A percentile compares a stretch with the other conserved stretches of the same genome.
These are phyloP conservation scores for Aplodontia rufa DNA, from an alignment of 2,113 vertebrate genomes.

Conservation along the genomic window DNA sequence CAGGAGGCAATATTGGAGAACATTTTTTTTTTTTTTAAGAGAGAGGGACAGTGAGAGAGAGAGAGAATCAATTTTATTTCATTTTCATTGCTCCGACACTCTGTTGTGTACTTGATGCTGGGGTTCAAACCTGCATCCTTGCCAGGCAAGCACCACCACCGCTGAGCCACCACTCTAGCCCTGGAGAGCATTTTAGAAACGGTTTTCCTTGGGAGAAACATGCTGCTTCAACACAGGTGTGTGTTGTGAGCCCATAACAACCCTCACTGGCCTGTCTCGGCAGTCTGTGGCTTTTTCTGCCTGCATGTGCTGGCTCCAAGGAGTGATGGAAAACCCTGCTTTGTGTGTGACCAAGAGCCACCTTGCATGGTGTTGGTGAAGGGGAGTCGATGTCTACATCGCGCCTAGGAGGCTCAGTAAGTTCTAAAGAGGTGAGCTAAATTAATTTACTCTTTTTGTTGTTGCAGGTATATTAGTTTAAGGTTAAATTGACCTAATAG, in stretches of 20 bases:
- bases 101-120: too few relatives aligned
- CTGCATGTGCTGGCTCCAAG: background rate
- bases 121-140: too few relatives aligned
- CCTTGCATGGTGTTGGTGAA: background rate
- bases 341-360: fast-evolving
- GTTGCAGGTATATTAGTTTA: background rate
- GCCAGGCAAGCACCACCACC: too few relatives aligned
- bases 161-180: too few relatives aligned
- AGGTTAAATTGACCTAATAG: background rate
- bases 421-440: slow-evolving; percentile 8
- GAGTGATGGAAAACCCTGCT: background rate
- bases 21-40: too few relatives aligned
- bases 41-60: too few relatives aligned
- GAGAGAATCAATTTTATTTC: too few relatives aligned
- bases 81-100: too few relatives aligned
- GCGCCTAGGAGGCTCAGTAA: background rate
- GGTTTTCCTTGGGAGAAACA: background rate
- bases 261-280: background rate
- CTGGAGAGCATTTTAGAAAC: background rate
- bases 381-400: fast-evolving
- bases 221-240: background rate
- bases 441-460: background rate
- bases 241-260: background rate
- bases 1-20: background rate
- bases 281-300: background rate